phyloP scores from a whole-genome alignment of 2,797 vertebrate species.

The Harpagifer antarcticus region DNA sequence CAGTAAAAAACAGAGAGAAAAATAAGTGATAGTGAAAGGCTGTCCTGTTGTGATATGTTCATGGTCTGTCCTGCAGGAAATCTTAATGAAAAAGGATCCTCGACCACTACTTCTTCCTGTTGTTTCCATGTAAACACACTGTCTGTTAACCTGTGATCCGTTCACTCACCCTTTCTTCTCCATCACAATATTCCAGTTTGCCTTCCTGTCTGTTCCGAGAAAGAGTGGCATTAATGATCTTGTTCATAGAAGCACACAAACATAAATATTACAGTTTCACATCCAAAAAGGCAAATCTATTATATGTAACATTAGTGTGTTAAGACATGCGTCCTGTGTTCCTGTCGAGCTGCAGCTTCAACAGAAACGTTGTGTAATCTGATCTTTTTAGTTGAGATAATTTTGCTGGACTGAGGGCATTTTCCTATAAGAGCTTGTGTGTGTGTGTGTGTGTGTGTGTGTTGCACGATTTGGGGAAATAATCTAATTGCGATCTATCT shows the following conservation, averaged over 20 bases:
- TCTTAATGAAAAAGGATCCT: slow-evolving; percentile 34
- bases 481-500: too few relatives aligned
- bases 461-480: too few relatives aligned
- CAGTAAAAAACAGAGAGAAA: slow-evolving; percentile 52
- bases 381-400: slow-evolving; percentile 60
- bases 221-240: slow-evolving; percentile 26
- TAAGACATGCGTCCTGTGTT: slow-evolving; percentile 34
- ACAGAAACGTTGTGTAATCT: slow-evolving; percentile 33
- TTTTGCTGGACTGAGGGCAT: slow-evolving; percentile 72
- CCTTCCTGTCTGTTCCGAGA: slow-evolving; percentile 42
- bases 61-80: too few relatives aligned
- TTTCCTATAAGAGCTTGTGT: slow-evolving; percentile 65
- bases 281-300: slow-evolving; percentile 21
- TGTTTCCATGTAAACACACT: slow-evolving; percentile 45
- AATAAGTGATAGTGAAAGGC: slow-evolving; percentile 30
- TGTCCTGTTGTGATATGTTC: slow-evolving; percentile 40
- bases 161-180: slow-evolving; percentile 30
- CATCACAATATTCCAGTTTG: slow-evolving; percentile 58
- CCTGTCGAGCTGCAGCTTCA: slow-evolving; percentile 27
- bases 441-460: slow-evolving; percentile 27
- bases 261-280: slow-evolving; percentile 6
- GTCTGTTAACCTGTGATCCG: slow-evolving; percentile 42
- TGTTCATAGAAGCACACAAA: slow-evolving; percentile 38
- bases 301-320: slow-evolving; percentile 31
- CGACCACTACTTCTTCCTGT: slow-evolving; percentile 66